Base-by-base conservation (phyloP, 2,797 vertebrate species). In the Manis javanica region DNA sequence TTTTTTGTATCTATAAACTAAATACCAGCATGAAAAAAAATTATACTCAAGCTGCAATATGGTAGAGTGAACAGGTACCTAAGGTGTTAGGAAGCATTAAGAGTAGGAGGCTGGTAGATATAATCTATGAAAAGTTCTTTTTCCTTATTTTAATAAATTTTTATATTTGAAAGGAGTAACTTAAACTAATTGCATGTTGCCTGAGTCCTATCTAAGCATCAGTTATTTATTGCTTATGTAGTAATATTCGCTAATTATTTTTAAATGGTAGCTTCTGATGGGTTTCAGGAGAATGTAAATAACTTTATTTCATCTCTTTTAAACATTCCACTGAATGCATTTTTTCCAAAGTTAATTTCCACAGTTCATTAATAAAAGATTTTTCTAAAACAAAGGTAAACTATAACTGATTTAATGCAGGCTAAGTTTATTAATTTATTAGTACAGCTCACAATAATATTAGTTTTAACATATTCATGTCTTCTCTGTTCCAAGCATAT, bases 301-400 rank as follows among this genome's bases (percentile, higher is more conserved):
- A 53, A 81, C 51, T 87, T 64, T 90, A 61, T 71, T 96, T 10
- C n/a, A 57, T 75, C 19, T 75, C 9, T 94, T 91, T 29, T 46
- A 91, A 82, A 42, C 8, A 61, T 77, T 88, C 64, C 5, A 3
- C 34, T 69, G 34, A 87, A 66, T 31, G 2, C 4, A 75, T 55
- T 86, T 84, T 87, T 75, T 37, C 57, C 14, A 68, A 93, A 90
- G 85, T 55, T 46, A 66, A 61, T 81, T 66, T 93, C 71, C 11
- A 87, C 13, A 59, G 26, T 34, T 2, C 7, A 16, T 66, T 91
- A 61, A 66, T 16, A 75, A 72, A 90, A 26, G 2, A n/a, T n/a
- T 72, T 94, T 90, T 63, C 7, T 68, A 89, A 72, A 78, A 55
- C 2, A 88, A 91, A 51, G 3, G 24, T 92, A 86, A 6, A 61